Evolutionary conservation across 2,797 vertebrate genomes (phyloP), one percentile per base, ranked within the genome.

Genomic region (Lagorchestes hirsutus): DNA sequence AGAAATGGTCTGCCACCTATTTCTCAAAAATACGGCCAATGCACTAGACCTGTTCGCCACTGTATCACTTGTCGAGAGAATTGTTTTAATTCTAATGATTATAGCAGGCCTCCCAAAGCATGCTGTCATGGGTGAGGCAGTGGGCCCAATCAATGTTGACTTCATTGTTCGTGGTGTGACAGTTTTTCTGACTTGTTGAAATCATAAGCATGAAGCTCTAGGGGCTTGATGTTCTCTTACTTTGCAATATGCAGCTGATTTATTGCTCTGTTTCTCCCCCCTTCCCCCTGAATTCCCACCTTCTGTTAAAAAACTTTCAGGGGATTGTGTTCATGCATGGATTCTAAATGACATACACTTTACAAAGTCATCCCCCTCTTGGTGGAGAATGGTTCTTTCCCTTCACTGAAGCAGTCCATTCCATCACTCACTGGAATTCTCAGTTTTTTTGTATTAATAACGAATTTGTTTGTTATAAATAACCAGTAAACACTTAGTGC

Each of bases 71-170:
- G 74, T 82, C 94, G 92, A 59, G 62, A 52, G 56, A 96, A 93
- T 94, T 95, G 55, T 95, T 97, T 96, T 97, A 94, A 95, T 93
- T 91, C 95, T 97, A 14, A 52, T 96, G 55, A 22, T 56, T 55
- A 24, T 95, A 59, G 52, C 13, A 90, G 82, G 94, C 28, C 58
- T 96, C 74, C 91, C 94, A 92, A 96, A 96, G 93, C 46, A 90
- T 56, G 91, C 40, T 95, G 28, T 93, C 91, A 92, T 58, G 92
- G 93, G 56, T 91, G 96, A 96, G 87, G 34, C 87, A 95, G 16
- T 57, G 92, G 90, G 11, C 92, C 90, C 92, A 96, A 93, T 82
- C 92, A 95, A 95, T 95, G 74, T n/a, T 96, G 95, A 18, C 56
- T 54, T 58, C 34, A 90, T 57, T 97, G 92, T 0, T 0, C 91